These are phyloP conservation scores for Ridgeia piscesae DNA, from an alignment of 1,140 invertebrate species.

Conservation along the genomic window DNA sequence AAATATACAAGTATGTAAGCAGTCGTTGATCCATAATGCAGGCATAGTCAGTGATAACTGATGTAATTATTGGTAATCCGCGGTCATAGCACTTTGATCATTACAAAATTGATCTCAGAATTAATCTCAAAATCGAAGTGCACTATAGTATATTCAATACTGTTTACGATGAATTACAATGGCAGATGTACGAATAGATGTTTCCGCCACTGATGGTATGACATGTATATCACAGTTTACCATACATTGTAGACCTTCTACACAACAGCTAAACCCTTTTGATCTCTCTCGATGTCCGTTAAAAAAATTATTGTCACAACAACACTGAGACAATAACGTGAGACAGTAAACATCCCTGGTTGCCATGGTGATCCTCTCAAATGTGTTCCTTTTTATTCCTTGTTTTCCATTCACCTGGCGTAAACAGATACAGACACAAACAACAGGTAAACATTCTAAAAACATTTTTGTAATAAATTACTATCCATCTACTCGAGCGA, in stretches of 20 bases:
- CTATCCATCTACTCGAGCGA: not conserved
- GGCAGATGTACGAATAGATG: not conserved
- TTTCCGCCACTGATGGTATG: not conserved
- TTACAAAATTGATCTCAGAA: too few relatives aligned
- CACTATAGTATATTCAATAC: not conserved
- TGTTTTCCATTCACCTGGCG: not conserved
- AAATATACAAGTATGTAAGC: too few relatives aligned
- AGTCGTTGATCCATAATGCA: too few relatives aligned
- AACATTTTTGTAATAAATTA: not conserved
- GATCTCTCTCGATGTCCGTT: not conserved
- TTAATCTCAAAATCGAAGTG: too few relatives aligned
- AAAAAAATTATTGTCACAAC: not conserved
- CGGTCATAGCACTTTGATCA: too few relatives aligned
- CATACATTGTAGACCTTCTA: not conserved
- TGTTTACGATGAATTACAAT: not conserved
- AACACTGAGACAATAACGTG: not conserved
- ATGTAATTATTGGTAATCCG: too few relatives aligned
- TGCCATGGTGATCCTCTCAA: not conserved
- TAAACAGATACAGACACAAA: not conserved
- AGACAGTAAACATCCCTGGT: not conserved
- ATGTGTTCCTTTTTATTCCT: not conserved
- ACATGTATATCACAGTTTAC: not conserved
- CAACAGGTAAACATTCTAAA: not conserved
- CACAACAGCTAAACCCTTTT: not conserved
- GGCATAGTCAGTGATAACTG: too few relatives aligned